Conservation (phyloP, 1,140 invertebrate genomes). For the Papilio dardanus region DNA sequence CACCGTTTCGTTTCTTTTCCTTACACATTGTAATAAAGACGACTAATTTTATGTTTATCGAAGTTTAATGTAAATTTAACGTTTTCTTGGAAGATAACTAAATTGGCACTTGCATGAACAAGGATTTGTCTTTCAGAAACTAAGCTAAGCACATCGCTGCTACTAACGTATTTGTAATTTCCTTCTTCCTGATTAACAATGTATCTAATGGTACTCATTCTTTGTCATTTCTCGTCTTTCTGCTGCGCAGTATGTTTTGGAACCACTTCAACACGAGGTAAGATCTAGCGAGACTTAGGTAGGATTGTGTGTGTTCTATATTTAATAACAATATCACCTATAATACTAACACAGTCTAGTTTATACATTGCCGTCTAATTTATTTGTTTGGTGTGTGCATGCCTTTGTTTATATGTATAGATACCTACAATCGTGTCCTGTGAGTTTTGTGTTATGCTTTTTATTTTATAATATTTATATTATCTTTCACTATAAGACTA, state of each 20-base stretch:
- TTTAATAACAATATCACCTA: constrained; percentile 35
- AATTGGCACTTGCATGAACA: constrained; percentile 69
- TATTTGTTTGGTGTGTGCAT: constrained; percentile 62
- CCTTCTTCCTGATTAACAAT: constrained; percentile 67
- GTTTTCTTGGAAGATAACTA: constrained; percentile 44
- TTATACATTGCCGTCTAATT: constrained; percentile 54
- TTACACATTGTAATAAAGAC: constrained; percentile 48
- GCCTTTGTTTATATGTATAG: constrained; percentile 54
- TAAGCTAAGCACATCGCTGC: constrained; percentile 44
- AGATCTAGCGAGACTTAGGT: constrained; percentile 82
- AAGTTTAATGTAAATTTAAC: constrained; percentile 35
- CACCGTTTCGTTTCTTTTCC: constrained; percentile 68
- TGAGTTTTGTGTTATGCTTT: constrained; percentile 79
- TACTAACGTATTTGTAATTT: constrained; percentile 55
- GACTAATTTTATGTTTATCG: constrained; percentile 41
- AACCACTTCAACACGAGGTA: constrained; percentile 99
- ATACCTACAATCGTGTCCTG: constrained; percentile 75
- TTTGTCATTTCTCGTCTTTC: constrained; percentile 81
- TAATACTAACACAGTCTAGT: constrained; percentile 43
- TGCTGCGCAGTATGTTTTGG: constrained; percentile 97
- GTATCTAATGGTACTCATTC: constrained; percentile 70
- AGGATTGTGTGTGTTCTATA: constrained; percentile 63
- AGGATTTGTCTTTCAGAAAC: constrained; percentile 50
- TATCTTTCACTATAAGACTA: constrained; percentile 38
- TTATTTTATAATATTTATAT: constrained; percentile 58